Conservation (phyloP, 2,797 vertebrate species). For the Urosaurus nigricauda region DNA sequence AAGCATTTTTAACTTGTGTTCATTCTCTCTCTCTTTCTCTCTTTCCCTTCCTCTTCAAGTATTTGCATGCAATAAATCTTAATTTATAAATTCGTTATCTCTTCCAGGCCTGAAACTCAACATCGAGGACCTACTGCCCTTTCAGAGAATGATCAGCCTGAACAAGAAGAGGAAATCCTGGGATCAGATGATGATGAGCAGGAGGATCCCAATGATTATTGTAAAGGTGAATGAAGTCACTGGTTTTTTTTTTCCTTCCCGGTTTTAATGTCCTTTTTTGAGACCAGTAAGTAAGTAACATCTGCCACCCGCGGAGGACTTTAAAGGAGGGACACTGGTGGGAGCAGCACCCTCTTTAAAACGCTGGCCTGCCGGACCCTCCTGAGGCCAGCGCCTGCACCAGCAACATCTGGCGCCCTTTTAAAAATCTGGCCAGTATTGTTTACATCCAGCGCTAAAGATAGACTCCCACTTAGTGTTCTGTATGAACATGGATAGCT, state of each 20-base stretch:
- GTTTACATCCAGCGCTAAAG: too few species aligned
- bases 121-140: constrained; percentile 86
- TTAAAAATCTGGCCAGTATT: too few species aligned
- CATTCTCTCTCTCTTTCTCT: not conserved
- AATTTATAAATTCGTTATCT: constrained; percentile 43
- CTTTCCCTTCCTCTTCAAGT: not conserved
- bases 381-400: too few species aligned
- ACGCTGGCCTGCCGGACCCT: too few species aligned
- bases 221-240: constrained; percentile 84
- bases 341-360: too few species aligned
- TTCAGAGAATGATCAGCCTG: constrained; percentile 87
- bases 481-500: too few species aligned
- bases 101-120: constrained; percentile 89
- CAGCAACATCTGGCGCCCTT: too few species aligned
- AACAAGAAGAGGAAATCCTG: constrained; percentile 92
- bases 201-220: constrained; percentile 98
- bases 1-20: not conserved
- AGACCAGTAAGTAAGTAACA: constrained; percentile 2
- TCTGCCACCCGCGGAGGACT: too few species aligned
- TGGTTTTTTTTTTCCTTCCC: too few species aligned
- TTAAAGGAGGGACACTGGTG: too few species aligned
- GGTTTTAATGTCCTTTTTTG: not conserved
- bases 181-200: constrained; percentile 98
- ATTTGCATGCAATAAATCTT: not conserved
- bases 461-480: too few species aligned